Percentiles rank a stretch among this genome's conserved stretches.
Conservation (phyloP, 2,797 vertebrate genomes). For the Leptatherina wallacei region DNA sequence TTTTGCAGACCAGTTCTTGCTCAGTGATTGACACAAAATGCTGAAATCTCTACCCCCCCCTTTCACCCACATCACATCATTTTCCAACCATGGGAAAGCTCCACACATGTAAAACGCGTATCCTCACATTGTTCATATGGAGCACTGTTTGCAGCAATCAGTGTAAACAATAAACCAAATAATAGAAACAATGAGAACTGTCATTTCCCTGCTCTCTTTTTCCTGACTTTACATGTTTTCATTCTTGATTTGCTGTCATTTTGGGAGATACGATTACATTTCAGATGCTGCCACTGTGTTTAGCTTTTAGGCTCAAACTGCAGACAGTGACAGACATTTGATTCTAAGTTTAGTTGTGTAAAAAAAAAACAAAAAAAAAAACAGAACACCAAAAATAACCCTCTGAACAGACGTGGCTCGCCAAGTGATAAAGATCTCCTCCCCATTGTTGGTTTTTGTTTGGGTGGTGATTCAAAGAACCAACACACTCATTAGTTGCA, state of each 20-base stretch:
- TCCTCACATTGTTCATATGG: slow-evolving; percentile 78
- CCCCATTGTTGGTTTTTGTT: slow-evolving; percentile 71
- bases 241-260: not conserved
- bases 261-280: not conserved
- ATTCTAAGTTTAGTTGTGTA: slow-evolving; percentile 65
- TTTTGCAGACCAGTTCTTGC: slow-evolving; percentile 10
- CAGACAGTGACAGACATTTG: slow-evolving; percentile 48
- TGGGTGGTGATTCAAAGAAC: slow-evolving; percentile 66
- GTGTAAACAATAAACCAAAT: slow-evolving; percentile 68
- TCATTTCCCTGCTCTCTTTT: slow-evolving; percentile 33
- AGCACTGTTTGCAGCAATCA: slow-evolving; percentile 48
- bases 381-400: slow-evolving; percentile 72
- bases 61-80: slow-evolving; percentile 57
- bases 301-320: slow-evolving; percentile 30
- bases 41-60: slow-evolving; percentile 23
- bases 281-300: slow-evolving; percentile 27
- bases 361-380: slow-evolving; percentile 40
- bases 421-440: slow-evolving; percentile 75
- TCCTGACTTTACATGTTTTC: not conserved
- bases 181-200: slow-evolving; percentile 51
- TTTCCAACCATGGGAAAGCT: slow-evolving; percentile 59
- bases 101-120: slow-evolving; percentile 59
- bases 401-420: slow-evolving; percentile 44
- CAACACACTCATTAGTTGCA: slow-evolving; percentile 58
- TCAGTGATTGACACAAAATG: slow-evolving; percentile 33